A percentile compares a stretch with the other conserved stretches of the same genome.
phyloP scores from a whole-genome alignment of 1,140 invertebrate genomes.

The Harpegnathos saltator region DNA sequence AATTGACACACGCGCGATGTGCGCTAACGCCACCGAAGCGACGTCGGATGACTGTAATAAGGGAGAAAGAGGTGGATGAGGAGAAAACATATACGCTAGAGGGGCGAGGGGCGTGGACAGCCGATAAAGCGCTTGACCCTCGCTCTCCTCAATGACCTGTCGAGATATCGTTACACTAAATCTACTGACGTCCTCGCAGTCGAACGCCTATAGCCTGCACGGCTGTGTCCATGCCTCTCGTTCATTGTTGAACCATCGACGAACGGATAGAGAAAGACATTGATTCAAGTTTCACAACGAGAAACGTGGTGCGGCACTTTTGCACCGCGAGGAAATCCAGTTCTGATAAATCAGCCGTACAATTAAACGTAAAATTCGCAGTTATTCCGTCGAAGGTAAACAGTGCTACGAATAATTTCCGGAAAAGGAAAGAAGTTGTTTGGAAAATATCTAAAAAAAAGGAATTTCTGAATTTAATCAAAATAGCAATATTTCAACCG shows the following conservation, averaged over 20 bases:
- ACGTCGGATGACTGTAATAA: not conserved
- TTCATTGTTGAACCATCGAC: not conserved
- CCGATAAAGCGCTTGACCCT: constrained; percentile 74
- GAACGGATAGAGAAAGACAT: not conserved
- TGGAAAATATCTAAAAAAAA: too few species aligned
- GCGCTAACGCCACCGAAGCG: not conserved
- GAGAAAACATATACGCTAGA: constrained; percentile 57
- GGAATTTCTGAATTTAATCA: not conserved
- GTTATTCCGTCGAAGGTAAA: not conserved
- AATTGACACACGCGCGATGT: too few species aligned
- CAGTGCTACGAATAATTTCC: not conserved
- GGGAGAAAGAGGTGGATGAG: constrained; percentile 29
- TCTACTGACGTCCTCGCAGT: constrained; percentile 64
- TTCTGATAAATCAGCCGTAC: not conserved
- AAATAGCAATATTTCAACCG: too few species aligned
- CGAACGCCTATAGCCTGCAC: constrained; percentile 51
- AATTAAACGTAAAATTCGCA: not conserved
- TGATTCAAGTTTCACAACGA: not conserved
- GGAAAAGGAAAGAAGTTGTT: too few species aligned
- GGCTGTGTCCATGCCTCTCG: not conserved
- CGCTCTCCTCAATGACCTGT: constrained; percentile 68
- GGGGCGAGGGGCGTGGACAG: constrained; percentile 29
- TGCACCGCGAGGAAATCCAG: too few species aligned
- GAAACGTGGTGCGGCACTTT: not conserved
- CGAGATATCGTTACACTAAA: constrained; percentile 72